Conservation (phyloP, 1,140 invertebrate genomes). For the Drosophila nannoptera region DNA sequence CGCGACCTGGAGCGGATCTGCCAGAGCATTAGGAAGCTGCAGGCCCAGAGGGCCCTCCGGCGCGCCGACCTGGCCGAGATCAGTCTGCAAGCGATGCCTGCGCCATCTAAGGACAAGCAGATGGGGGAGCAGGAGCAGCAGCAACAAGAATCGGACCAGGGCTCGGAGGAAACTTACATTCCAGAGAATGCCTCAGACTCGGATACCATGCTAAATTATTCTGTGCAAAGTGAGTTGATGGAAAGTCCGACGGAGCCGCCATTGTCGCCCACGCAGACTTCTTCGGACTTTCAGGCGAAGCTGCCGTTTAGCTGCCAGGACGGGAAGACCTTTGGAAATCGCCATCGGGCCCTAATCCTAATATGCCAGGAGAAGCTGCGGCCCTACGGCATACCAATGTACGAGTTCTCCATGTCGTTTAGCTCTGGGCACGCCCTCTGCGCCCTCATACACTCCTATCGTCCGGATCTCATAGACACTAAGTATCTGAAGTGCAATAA, state of each 20-base stretch:
- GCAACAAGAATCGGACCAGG: too few relatives aligned
- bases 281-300: background rate
- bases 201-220: background rate
- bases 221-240: background rate
- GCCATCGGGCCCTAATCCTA: constrained; percentile 9
- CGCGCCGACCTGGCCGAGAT: background rate
- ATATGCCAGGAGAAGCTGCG: constrained; percentile 31
- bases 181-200: background rate
- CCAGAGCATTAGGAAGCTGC: background rate
- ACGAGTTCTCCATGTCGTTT: constrained; percentile 58
- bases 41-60: background rate
- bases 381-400: constrained; percentile 57
- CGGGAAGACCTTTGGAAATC: constrained; percentile 48
- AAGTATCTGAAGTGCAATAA: constrained; percentile 6
- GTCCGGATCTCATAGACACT: constrained; percentile 35
- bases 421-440: constrained; percentile 46
- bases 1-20: constrained; percentile 1
- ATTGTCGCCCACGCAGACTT: too few relatives aligned
- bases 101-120: too few relatives aligned
- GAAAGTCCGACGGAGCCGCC: background rate
- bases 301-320: background rate
- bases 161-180: background rate
- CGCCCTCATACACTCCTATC: constrained; percentile 47
- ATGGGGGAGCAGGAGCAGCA: background rate
- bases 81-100: background rate